Conservation (phyloP, 1,140 invertebrate genomes). For the Tetramorium alpestre region DNA sequence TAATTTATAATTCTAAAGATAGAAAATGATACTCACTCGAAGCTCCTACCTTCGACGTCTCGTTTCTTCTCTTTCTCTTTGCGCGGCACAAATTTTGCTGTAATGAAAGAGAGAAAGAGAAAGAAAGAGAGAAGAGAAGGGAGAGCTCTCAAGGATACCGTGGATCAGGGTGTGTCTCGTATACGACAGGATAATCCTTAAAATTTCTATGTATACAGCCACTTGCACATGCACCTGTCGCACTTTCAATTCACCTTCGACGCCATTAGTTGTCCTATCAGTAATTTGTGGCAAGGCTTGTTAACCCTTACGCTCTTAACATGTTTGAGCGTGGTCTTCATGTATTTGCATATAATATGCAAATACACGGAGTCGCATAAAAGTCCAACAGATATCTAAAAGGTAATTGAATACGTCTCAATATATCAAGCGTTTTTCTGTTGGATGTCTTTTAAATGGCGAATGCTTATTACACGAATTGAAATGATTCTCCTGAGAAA, state of each 20-base stretch:
- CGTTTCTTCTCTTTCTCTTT: conserved; percentile 19
- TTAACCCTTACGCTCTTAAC: conserved; percentile 26
- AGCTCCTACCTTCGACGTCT: conserved; percentile 1
- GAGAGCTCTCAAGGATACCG: background rate
- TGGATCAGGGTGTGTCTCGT: conserved; percentile 40
- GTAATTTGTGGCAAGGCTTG: conserved; percentile 56
- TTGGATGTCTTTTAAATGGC: background rate
- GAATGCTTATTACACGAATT: background rate
- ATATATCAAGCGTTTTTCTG: background rate
- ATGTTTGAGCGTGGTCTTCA: background rate
- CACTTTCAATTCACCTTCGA: conserved; percentile 21
- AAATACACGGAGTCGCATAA: background rate
- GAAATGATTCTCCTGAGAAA: background rate
- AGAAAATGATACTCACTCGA: conserved; percentile 24
- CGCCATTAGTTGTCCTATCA: conserved; percentile 56
- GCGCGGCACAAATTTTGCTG: background rate
- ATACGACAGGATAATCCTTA: conserved; percentile 23
- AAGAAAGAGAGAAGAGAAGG: conserved; percentile 14
- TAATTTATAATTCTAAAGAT: conserved; percentile 61
- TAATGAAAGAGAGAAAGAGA: conserved; percentile 9
- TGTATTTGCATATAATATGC: background rate
- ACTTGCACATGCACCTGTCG: conserved; percentile 44
- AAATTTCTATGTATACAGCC: conserved; percentile 29
- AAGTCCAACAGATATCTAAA: background rate
- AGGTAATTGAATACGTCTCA: conserved; percentile 11